Base-by-base conservation (phyloP, 2,113 vertebrate species). In the Monopterus albus region DNA sequence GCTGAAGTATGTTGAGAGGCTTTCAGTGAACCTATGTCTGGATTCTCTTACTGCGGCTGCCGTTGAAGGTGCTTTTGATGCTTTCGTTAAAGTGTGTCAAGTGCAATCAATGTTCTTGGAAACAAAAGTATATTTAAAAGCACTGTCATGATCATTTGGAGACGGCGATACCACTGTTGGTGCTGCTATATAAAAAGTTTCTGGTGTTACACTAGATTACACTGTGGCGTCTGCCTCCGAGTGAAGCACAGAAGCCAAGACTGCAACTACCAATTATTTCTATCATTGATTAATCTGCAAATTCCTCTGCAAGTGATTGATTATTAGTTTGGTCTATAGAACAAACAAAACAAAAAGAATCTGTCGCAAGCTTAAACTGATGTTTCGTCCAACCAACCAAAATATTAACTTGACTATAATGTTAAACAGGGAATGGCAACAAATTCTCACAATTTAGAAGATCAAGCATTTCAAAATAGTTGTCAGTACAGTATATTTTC, bases 31-130 rank as follows among this genome's bases (percentile, higher is more conserved):
- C 75, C 72, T 81, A 39, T 18, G 68, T 64, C 84, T 51, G 60
- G 66, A 78, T 64, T 82, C 79, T 84, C 75, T 78, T 63, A 78
- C 52, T 47, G 71, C 46, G 49, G 76, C 51, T 29, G 74, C 68
- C 52, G 83, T 75, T 80, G 78, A 86, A 80, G 72, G 75, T 70
- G 69, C 69, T 87, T 89, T 91, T 90, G 89, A 91, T 87, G 87
- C 86, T 81, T 82, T 79, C 73, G 81, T 58, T 46, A 73, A 82
- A 87, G 66, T 85, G 80, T 81, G 79, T 83, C 77, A 83, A 92
- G 84, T 85, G 85, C 85, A 87, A 85, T 91, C 83, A 83, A 57
- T 67, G 56, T 66, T 81, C 64, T 66, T 79, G 70, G 79, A 65
- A 73, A 72, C 53, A 58, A 46, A 71, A 84, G 81, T 45, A 66